Base-by-base conservation (phyloP, 2,113 vertebrate genomes). In the Sterrhoptilus dennistouni region DNA sequence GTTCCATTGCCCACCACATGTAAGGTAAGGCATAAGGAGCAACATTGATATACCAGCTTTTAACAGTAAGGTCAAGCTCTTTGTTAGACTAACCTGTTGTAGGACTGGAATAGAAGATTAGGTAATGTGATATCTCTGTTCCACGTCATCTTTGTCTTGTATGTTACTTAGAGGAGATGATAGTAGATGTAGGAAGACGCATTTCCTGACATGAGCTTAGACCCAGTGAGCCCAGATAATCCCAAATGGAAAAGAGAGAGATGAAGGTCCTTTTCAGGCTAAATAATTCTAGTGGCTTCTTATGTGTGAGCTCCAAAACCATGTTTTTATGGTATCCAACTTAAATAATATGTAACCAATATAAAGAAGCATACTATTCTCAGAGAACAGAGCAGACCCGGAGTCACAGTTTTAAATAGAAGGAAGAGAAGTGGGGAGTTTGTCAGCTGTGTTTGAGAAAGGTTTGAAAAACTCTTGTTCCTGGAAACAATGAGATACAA, bases 401-500 rank as follows among this genome's bases (percentile, higher is more conserved):
- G 28, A 79, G 16, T 87, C 76, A 84, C 0, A 0, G n/a, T 45
- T 53, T 60, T 72, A 93, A 83, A 66, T 3, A 80, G 36, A 65
- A 91, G 54, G 20, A 76, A 90, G 33, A 87, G 53, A 45, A 53
- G 16, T 25, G 21, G 15, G 35, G 49, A 79, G 15, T 95, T 84
- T 79, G 44, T 82, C 42, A 89, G 28, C 22, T 86, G 54, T 86
- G 64, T 86, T 94, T 96, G 64, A 91, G 77, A 93, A 87, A 9
- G 28, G 42, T 79, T 96, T 91, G 64, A 92, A 90, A 94, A 90
- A 52, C n/a, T 35, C 60, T 82, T 83, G 76, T 21, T 90, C 49
- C 44, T 87, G 90, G 79, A 95, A 96, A 93, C 82, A 96, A 83
- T 61, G 83, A 95, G 69, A 92, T 87, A 87, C 50, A 95, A 94